Evolutionary conservation across 2,113 vertebrate genomes (phyloP).

Genomic region (Astur gentilis): DNA sequence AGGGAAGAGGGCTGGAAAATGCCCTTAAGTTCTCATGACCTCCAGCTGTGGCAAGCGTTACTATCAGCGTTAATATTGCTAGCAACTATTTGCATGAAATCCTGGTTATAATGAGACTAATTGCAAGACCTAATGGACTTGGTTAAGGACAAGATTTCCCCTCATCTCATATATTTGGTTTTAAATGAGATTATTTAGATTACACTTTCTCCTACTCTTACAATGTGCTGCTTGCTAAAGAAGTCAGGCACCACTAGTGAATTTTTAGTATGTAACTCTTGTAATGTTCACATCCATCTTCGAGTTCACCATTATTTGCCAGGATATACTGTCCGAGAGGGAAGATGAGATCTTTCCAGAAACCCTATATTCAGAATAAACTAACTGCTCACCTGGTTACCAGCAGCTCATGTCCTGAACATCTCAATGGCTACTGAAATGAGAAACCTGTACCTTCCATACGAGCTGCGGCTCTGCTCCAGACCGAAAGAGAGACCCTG

Average conservation of each 20-base stretch:
- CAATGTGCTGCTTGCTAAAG: background rate
- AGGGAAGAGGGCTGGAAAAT: slow-evolving; percentile 21
- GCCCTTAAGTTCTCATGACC: background rate
- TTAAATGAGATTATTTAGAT: background rate
- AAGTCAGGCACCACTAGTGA: background rate
- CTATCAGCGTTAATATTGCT: background rate
- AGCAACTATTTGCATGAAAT: background rate
- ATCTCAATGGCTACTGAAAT: background rate
- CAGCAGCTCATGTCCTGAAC: background rate
- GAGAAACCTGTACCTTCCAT: background rate
- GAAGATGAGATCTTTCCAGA: background rate
- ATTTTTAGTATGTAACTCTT: background rate
- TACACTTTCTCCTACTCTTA: background rate
- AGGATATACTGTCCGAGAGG: background rate
- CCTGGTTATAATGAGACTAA: background rate
- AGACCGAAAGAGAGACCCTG: background rate
- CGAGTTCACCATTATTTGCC: background rate
- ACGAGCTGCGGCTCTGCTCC: background rate
- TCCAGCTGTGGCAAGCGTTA: background rate
- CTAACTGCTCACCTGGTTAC: background rate
- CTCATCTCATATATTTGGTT: background rate
- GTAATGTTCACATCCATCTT: background rate
- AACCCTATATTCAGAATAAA: background rate
- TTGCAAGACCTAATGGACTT: background rate
- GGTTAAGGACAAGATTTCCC: background rate